These are phyloP conservation scores for Euphonia xanthogaster DNA, from an alignment of 2,797 vertebrate species.

Conservation along the genomic window DNA sequence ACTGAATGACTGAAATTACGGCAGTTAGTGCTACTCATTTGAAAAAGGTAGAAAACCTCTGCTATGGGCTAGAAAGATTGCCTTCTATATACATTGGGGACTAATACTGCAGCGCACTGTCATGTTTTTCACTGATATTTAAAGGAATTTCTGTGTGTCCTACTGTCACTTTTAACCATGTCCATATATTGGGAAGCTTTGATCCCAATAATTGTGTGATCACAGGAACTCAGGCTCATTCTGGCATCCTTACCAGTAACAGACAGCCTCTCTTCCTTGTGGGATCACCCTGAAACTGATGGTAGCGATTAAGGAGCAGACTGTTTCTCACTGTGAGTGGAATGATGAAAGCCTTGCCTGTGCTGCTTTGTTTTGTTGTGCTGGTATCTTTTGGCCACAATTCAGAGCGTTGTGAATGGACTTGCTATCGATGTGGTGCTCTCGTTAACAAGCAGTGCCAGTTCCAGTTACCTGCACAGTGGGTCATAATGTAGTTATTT, in stretches of 20 bases:
- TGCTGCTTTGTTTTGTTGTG: background rate
- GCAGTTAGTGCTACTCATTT: background rate
- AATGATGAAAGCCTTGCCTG: slow-evolving; percentile 17
- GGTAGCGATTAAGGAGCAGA: background rate
- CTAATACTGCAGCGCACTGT: background rate
- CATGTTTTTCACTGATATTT: background rate
- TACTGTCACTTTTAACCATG: background rate
- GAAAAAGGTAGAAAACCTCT: background rate
- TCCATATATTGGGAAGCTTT: background rate
- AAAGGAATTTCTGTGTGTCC: background rate
- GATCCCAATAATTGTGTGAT: background rate
- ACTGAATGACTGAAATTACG: background rate
- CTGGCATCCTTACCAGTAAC: background rate
- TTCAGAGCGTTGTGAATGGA: background rate
- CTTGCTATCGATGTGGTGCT: background rate
- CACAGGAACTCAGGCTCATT: background rate
- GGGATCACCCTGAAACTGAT: background rate
- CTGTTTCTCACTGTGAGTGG: background rate
- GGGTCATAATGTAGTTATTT: background rate
- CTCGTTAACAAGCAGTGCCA: background rate
- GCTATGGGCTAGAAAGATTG: background rate
- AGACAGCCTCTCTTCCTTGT: background rate
- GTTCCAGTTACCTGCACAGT: background rate
- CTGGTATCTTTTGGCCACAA: background rate
- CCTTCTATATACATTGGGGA: background rate